Base-by-base conservation (phyloP, 2,113 vertebrate species). In the Hepsetus odoe region DNA sequence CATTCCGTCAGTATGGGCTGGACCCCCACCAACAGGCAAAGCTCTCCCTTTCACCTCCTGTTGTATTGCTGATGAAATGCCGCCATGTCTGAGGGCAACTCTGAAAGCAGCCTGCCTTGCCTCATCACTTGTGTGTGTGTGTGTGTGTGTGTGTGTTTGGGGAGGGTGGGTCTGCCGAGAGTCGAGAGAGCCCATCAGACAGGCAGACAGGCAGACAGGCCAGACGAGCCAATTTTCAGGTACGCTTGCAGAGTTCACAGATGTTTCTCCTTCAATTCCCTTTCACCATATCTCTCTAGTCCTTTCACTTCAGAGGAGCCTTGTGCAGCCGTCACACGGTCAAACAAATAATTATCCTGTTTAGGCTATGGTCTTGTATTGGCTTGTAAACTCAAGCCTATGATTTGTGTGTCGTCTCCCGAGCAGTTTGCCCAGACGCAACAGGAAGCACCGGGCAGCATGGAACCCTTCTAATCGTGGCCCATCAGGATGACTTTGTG, bases 1-100 rank as follows among this genome's bases (percentile, higher is more conserved):
- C 76, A 80, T 79, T 72, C 75, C 72, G 80, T 83, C 72, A 80
- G 77, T 83, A 83, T 79, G 69, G 76, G 77, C 66, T 10, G 40
- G 67, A 72, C 26, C 28, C 0, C 59, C 76, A 3, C 16, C 2
- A 7, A 26, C 61, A 16, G 6, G 51, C 51, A 55, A 55, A 51
- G 64, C 75, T 77, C 62, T 67, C 65, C 30, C 26, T 28, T 65
- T 64, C 56, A 1, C 38, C 65, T 53, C 49, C 42, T 26, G 71
- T 56, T 64, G 62, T 61, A 40, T 46, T 28, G 74, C 82, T 80
- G 82, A 80, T 83, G 82, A 77, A 80, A 83, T 49, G 74, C 59
- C 38, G 73, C 68, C 26, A 58, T 76, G 68, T 76, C 77, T 83
- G 72, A 80, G 77, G 65, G 82, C 77, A 83, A 83, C 24, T 72